These are phyloP conservation scores for Trachythela sp. DNA, from an alignment of 64 coral and sea anemone genomes.

Conservation along the genomic window DNA sequence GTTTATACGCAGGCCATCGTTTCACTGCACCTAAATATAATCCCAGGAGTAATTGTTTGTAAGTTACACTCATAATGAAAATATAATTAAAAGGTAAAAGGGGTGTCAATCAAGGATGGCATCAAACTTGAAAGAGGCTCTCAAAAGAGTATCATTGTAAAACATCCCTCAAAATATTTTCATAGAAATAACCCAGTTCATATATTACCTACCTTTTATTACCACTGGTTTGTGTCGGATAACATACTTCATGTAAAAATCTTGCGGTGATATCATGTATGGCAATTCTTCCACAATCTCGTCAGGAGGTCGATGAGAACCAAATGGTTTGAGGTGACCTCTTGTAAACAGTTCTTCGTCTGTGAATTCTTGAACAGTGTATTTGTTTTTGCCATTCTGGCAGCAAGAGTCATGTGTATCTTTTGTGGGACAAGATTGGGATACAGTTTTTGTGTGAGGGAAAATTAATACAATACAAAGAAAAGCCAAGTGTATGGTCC, in stretches of 20 bases:
- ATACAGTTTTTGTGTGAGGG: neutral
- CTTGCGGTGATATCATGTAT: slow-evolving; percentile 87
- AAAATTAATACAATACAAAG: neutral
- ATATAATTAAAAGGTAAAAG: no score
- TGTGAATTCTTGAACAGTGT: slow-evolving; percentile 32
- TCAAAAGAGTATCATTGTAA: neutral
- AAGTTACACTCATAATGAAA: no score
- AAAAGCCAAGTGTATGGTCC: neutral
- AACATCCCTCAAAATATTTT: no score
- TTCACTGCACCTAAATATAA: slow-evolving; percentile 70
- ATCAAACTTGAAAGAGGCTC: no score
- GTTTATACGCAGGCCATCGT: slow-evolving; percentile 79
- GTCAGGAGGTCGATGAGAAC: slow-evolving; percentile 92
- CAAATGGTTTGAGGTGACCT: slow-evolving; percentile 96
- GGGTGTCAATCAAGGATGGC: no score
- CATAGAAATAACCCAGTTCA: neutral
- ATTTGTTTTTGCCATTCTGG: slow-evolving; percentile 53
- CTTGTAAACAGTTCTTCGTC: slow-evolving; percentile 68
- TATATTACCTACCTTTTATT: slow-evolving; percentile 64
- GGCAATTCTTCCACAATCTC: slow-evolving; percentile 73
- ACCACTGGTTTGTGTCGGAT: slow-evolving; percentile 91
- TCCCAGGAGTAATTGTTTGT: neutral
- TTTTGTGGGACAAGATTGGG: neutral
- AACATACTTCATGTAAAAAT: slow-evolving; percentile 99
- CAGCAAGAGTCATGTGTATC: slow-evolving; percentile 24